Conservation (phyloP, 2,888 invertebrate species). For the Parelbella ahira region DNA sequence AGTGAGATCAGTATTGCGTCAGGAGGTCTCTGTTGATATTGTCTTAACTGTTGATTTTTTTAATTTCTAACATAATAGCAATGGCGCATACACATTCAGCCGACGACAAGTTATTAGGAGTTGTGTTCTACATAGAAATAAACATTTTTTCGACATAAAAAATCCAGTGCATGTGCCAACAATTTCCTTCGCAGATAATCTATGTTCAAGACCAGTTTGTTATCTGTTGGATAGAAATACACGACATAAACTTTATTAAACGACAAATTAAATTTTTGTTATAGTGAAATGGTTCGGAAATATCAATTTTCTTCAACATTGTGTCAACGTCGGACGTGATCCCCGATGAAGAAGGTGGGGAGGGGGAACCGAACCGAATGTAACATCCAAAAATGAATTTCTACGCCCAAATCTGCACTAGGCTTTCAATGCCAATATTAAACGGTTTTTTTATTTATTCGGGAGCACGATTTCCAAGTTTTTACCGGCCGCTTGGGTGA, state of each 20-base stretch:
- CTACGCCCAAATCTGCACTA: conserved; percentile 58
- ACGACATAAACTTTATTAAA: conserved; percentile 7
- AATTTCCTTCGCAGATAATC: no score
- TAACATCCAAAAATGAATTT: conserved; percentile 54
- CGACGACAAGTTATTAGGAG: no score
- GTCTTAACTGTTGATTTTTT: no score
- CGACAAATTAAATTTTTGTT: conserved; percentile 9
- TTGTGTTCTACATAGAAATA: no score
- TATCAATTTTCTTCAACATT: conserved; percentile 37
- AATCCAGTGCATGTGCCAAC: no score
- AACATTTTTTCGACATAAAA: no score
- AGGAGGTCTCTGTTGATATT: no score
- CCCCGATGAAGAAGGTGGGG: no score
- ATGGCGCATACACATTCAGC: no score
- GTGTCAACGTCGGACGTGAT: conserved; percentile 12
- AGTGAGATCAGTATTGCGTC: no score
- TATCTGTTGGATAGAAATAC: not conserved
- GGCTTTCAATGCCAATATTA: conserved; percentile 73
- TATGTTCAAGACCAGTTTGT: no score
- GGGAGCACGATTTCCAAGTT: conserved; percentile 72
- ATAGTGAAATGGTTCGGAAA: conserved; percentile 31
- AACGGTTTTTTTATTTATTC: conserved; percentile 62
- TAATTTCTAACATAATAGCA: no score
- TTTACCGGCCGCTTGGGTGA: conserved; percentile 66
- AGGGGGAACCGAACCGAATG: conserved; percentile 38